A percentile compares a stretch with the other conserved stretches of the same genome.
Conservation (phyloP, 2,888 invertebrate species). For the Melieria crassipennis region DNA sequence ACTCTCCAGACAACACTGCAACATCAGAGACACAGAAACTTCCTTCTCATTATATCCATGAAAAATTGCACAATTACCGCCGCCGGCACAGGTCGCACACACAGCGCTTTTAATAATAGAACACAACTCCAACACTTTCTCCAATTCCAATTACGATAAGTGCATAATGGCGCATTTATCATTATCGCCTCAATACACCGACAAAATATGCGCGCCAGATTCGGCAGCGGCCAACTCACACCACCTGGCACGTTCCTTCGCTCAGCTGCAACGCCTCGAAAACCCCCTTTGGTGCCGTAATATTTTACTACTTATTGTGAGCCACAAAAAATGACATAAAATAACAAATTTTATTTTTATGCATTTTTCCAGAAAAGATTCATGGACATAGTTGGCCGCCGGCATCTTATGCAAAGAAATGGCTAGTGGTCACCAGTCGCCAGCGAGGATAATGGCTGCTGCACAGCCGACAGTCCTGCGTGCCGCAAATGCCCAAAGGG, state of each 20-base stretch:
- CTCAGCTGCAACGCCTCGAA: constrained; percentile 12
- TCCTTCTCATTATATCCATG: too few relatives aligned
- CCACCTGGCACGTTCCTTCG: constrained; percentile 4
- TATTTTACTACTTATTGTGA: constrained; percentile 57
- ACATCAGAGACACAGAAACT: too few relatives aligned
- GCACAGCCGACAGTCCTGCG: constrained; percentile 31
- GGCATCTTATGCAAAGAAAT: constrained; percentile 32
- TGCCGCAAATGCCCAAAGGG: constrained; percentile 36
- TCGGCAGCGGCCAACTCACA: background rate
- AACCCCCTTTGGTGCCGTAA: constrained; percentile 51
- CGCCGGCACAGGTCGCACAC: too few relatives aligned
- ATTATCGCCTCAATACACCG: constrained; percentile 46
- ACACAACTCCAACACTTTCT: constrained; percentile 3
- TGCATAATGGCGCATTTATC: constrained; percentile 55
- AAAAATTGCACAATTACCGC: too few relatives aligned
- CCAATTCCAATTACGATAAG: constrained; percentile 41
- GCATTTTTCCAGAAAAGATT: constrained; percentile 41
- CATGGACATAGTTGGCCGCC: constrained; percentile 42
- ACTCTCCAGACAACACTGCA: too few relatives aligned
- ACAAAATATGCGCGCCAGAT: background rate
- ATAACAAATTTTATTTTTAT: constrained; percentile 59
- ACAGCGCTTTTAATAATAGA: too few relatives aligned
- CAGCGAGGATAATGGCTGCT: constrained; percentile 8
- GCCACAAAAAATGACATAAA: constrained; percentile 60
- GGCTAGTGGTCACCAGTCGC: constrained; percentile 8